These are phyloP conservation scores for Gymnocephalus cernua DNA, from an alignment of 2,113 vertebrate species.

Conservation along the genomic window DNA sequence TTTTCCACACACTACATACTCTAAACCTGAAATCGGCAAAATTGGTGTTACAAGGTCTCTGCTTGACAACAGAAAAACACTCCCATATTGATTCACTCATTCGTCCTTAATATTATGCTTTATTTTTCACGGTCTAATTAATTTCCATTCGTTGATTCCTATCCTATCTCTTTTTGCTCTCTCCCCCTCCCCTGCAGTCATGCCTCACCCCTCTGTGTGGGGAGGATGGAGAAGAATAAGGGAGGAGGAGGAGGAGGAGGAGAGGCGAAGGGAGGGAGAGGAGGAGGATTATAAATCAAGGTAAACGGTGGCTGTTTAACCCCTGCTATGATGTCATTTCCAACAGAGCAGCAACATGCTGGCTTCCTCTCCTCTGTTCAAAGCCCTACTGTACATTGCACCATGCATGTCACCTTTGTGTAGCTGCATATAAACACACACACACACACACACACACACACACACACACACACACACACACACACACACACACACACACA, in stretches of 20 bases:
- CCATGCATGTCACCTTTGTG: conserved; percentile 43
- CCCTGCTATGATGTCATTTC: conserved; percentile 83
- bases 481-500: not conserved
- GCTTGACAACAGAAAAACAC: conserved; percentile 25
- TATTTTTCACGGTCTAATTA: conserved; percentile 55
- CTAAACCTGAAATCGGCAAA: conserved; percentile 3
- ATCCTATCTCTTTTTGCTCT: conserved; percentile 13
- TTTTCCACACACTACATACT: not conserved
- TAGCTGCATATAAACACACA: conserved; percentile 4
- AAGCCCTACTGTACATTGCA: conserved; percentile 42
- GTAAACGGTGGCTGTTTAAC: conserved; percentile 84
- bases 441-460: not conserved
- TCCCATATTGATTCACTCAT: conserved; percentile 11
- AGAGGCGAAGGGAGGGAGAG: conserved; percentile 24
- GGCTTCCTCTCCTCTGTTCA: conserved; percentile 58
- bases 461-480: not conserved
- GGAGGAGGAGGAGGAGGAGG: conserved; percentile 20
- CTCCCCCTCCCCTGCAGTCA: conserved; percentile 32
- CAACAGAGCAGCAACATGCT: conserved; percentile 75
- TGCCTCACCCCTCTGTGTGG: conserved; percentile 47
- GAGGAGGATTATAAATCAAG: conserved; percentile 82
- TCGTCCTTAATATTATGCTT: conserved; percentile 31
- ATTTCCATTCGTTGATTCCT: conserved; percentile 57
- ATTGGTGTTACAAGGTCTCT: not conserved
- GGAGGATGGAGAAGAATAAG: conserved; percentile 27